Base-by-base conservation (phyloP, 2,797 vertebrate species). In the Amniataba percoides region DNA sequence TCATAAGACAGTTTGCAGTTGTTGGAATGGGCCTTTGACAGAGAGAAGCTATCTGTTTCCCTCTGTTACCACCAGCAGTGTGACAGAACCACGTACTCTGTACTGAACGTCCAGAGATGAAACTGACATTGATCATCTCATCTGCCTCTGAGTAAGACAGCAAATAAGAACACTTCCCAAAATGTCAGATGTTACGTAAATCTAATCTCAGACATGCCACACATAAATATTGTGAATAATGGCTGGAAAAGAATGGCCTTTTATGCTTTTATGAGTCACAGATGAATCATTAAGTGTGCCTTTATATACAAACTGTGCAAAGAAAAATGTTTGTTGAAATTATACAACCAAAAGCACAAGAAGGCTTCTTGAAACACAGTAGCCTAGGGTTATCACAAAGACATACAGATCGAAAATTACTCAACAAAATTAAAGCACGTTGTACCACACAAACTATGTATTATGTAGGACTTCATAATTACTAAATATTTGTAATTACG, bases 91-190 rank as follows among this genome's bases (percentile, higher is more conserved):
- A 36, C 34, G 8, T 36, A 36, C 34, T 36, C 27, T 31, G 27
- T 31, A 31, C 27, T 31, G 27, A 31, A 31, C 34, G 34, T 1
- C 53, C 14, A 5, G 19, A 58, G 39, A 71, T 61, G 11, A 45
- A 77, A 76, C 58, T 69, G 43, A 67, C 66, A 62, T 31, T 55
- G 49, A 80, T 67, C 49, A 36, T 52, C 21, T 48, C 13, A 27
- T 76, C 31, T 42, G 12, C 43, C 10, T 39, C 27, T 19, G 21
- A 46, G 19, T 75, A 18, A 16, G n/a, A 67, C 12, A 39, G 58
- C 39, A 43, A 72, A 66, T 56, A 57, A 74, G 43, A 36, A 34
- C 46, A 64, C 5, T 18, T 65, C 66, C 15, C 18, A 23, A 56
- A 64, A 77, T 61, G 25, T 73, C 59, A 68, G 48, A 49, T n/a